Conservation (phyloP, 2,888 invertebrate genomes). For the Cinara cedri region DNA sequence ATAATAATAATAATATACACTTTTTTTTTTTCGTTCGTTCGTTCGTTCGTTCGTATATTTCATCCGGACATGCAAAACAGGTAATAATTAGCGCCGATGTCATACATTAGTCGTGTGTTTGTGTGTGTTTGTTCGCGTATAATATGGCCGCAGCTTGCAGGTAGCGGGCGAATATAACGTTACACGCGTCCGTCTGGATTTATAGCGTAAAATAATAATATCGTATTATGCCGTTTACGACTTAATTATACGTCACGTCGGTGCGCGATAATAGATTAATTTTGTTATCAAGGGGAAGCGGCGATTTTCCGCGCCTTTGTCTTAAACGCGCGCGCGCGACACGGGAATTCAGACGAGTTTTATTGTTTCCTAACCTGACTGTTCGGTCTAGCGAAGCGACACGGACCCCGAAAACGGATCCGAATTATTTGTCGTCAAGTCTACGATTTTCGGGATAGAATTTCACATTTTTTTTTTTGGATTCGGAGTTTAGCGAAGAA, state of each 20-base stretch:
- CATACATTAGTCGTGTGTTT: neutral
- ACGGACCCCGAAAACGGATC: too few species aligned
- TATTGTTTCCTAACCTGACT: too few species aligned
- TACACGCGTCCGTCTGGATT: constrained; percentile 24
- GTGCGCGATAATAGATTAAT: constrained; percentile 10
- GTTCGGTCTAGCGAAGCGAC: too few species aligned
- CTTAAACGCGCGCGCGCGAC: neutral
- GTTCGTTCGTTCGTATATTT: constrained; percentile 6
- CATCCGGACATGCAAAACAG: constrained; percentile 25
- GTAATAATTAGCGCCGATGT: constrained; percentile 41
- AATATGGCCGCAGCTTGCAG: neutral
- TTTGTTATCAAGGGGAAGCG: too few species aligned
- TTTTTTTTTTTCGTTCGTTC: neutral
- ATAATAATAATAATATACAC: neutral
- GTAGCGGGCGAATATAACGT: constrained; percentile 32
- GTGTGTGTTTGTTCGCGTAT: too few species aligned
- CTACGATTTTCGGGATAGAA: too few species aligned
- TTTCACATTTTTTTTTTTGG: too few species aligned
- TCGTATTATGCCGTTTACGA: constrained; percentile 3
- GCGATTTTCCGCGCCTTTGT: too few species aligned
- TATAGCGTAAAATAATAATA: constrained; percentile 6
- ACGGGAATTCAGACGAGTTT: too few species aligned
- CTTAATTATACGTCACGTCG: constrained; percentile 13
- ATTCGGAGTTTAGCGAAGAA: too few species aligned
- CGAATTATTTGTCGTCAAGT: too few species aligned